Evolutionary conservation across 2,888 invertebrate species (phyloP), one percentile per base, ranked within the genome.

Genomic region (Trachelus iudaicus): DNA sequence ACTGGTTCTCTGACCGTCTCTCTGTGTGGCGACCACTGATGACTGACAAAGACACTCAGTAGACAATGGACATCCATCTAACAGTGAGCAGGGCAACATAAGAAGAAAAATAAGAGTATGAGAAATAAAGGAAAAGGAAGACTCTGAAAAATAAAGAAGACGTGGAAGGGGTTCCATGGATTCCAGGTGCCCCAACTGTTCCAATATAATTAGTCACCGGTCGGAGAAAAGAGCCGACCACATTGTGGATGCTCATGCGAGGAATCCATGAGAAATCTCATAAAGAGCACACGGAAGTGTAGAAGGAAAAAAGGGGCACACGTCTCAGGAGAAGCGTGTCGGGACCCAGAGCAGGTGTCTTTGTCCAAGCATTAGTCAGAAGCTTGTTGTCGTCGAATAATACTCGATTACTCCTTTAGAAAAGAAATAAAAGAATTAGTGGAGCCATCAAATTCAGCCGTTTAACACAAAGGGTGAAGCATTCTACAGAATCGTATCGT

Each of bases 141-240:
- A 56, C 56, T 56, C 9, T 56, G 56, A 56, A 56, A 56, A 56
- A 56, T 56, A 56, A 56, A 56, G 23, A 23, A 40, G 15, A 23
- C 4, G 40, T 15, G 56, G 56, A 56, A 56, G 56, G 56, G 56
- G 56, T 56, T 56, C 23, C 56, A 23, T 56, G 56, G 56, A 56
- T 56, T 69, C 79, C 77, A 78, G 78, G 76, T 79, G 79, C 78
- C 76, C 56, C 76, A 74, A 77, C 69, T 69, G 40, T 76, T 78
- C 76, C 76, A 69, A 71, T 75, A 76, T 80, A 80, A 80, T 80
- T 80, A 80, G 78, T 80, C 80, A 80, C 76, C 75, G 78, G 74
- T 71, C 68, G 75, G 37, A 34, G 15, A 69, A 74, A 56, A 56
- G 56, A 56, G 56, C 9, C 56, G 56, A 15, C 56, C 56, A 23